Evolutionary conservation across 2,113 vertebrate genomes (phyloP).

Genomic region (Hippocampus barbouri): DNA sequence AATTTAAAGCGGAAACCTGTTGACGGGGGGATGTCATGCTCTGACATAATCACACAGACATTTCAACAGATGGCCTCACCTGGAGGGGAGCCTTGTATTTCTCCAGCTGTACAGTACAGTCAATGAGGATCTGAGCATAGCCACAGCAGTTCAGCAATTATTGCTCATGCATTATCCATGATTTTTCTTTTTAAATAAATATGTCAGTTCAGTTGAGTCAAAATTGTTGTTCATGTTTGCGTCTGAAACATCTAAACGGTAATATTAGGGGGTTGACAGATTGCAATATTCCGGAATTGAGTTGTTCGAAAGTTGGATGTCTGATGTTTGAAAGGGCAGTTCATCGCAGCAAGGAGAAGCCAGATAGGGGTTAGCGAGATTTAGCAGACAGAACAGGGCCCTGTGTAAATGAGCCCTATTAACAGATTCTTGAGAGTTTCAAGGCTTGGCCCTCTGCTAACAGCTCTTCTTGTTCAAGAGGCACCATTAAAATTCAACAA

Average conservation of each 20-base stretch:
- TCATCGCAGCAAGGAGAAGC: not conserved
- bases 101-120: conserved; percentile 18
- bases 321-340: conserved; percentile 9
- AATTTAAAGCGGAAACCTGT: conserved; percentile 5
- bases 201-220: conserved; percentile 34
- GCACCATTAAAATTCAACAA: conserved; percentile 39
- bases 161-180: conserved; percentile 56
- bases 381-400: conserved; percentile 24
- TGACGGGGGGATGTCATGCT: conserved; percentile 26
- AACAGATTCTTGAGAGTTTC: conserved; percentile 59
- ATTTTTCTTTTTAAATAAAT: conserved; percentile 39
- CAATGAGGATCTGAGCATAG: conserved; percentile 8
- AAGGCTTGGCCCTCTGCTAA: not conserved
- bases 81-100: conserved; percentile 16
- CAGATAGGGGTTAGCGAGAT: conserved; percentile 27
- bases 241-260: not conserved
- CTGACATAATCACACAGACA: conserved; percentile 19
- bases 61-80: conserved; percentile 52
- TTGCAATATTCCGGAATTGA: conserved; percentile 13
- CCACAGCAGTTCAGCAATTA: conserved; percentile 46
- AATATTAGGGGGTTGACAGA: not conserved
- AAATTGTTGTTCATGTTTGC: not conserved
- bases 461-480: conserved; percentile 25
- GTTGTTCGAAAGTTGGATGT: conserved; percentile 15
- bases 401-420: conserved; percentile 53